Evolutionary conservation across 1,140 invertebrate species (phyloP).

Genomic region (Bathynomus jamesi): DNA sequence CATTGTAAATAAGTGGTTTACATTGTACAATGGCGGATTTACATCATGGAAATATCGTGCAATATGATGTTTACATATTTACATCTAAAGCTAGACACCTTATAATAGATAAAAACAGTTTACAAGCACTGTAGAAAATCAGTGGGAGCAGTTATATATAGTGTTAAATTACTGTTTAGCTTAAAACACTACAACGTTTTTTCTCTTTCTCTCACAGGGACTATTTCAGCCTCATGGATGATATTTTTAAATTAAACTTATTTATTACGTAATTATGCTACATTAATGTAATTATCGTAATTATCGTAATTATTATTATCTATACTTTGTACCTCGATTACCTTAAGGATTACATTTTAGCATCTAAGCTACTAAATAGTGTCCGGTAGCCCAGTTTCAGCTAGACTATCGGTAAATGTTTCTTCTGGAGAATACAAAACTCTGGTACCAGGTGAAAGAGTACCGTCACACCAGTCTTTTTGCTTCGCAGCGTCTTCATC

Average conservation of each 20-base stretch:
- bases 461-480: constrained; percentile 29
- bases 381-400: background rate
- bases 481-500: constrained; percentile 16
- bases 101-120: background rate
- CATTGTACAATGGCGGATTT: no score
- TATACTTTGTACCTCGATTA: background rate
- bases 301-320: background rate
- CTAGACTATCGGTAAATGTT: constrained; percentile 10
- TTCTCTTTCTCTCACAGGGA: no score
- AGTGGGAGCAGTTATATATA: background rate
- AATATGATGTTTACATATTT: background rate
- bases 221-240: no score
- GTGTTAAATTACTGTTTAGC: no score
- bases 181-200: no score
- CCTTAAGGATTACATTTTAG: background rate
- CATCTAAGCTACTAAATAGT: background rate
- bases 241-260: background rate
- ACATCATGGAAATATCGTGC: background rate
- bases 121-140: background rate
- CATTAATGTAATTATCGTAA: background rate
- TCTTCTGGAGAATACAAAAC: constrained; percentile 34
- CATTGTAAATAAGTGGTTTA: no score
- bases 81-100: background rate
- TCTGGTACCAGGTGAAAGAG: constrained; percentile 29
- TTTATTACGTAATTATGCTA: background rate